These are phyloP conservation scores for Triplophysa tibetana DNA, from an alignment of 2,113 vertebrate species.

Conservation along the genomic window DNA sequence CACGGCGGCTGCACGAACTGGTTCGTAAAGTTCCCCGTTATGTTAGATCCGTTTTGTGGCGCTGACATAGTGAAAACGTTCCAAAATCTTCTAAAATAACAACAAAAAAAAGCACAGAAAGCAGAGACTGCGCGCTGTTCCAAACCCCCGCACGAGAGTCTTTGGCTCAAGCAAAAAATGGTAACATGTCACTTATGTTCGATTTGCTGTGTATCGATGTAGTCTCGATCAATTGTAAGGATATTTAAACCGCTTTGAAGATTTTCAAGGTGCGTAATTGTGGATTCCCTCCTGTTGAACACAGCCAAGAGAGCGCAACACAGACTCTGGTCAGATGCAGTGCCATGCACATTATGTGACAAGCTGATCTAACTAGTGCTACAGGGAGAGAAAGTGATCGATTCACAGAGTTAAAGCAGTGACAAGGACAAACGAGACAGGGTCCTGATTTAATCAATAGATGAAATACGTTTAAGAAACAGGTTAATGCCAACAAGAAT, in stretches of 20 bases:
- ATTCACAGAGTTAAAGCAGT: constrained; percentile 31
- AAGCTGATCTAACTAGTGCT: constrained; percentile 14
- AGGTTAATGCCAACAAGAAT: neutral
- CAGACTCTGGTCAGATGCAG: constrained; percentile 36
- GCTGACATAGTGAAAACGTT: constrained; percentile 63
- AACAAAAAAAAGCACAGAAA: neutral
- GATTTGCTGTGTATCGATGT: neutral
- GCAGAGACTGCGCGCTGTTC: neutral
- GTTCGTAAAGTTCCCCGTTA: constrained; percentile 79
- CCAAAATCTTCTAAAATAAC: neutral
- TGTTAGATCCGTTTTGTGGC: constrained; percentile 68
- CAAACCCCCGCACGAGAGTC: neutral
- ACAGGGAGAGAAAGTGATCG: constrained; percentile 33
- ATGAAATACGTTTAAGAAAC: constrained; percentile 1
- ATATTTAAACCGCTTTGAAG: neutral
- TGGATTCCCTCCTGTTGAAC: constrained; percentile 60
- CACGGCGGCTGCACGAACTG: constrained; percentile 92
- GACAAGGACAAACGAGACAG: constrained; percentile 29
- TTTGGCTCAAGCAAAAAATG: constrained; percentile 4
- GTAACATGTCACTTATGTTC: constrained; percentile 12
- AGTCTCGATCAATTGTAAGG: neutral
- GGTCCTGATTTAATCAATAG: constrained; percentile 14
- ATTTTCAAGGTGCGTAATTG: neutral
- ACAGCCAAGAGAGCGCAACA: constrained; percentile 46
- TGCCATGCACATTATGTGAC: constrained; percentile 48